These are phyloP conservation scores for Macrobrachium rosenbergii DNA, from an alignment of 1,140 invertebrate species.

Conservation along the genomic window DNA sequence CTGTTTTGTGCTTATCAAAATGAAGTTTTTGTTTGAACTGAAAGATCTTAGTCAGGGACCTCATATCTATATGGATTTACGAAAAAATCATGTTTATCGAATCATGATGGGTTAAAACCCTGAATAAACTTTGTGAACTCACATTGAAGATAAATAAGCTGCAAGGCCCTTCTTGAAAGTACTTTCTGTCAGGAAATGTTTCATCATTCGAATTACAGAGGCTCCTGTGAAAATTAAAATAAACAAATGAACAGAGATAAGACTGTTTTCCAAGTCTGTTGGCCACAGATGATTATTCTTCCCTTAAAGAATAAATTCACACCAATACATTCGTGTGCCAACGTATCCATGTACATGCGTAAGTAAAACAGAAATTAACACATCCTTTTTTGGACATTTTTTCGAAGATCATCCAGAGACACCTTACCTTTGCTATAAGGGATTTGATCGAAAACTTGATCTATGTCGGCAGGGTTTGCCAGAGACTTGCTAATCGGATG, in stretches of 20 bases:
- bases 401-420: neutral
- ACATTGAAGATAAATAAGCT: constrained; percentile 77
- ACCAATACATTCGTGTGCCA: neutral
- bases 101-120: neutral
- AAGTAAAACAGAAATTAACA: no score
- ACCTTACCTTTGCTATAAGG: constrained; percentile 86
- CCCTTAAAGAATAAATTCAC: neutral
- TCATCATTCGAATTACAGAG: constrained; percentile 94
- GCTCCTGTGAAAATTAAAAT: constrained; percentile 76
- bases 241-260: neutral
- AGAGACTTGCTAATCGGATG: constrained; percentile 92
- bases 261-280: no score
- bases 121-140: neutral
- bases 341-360: no score
- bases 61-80: neutral
- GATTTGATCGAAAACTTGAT: constrained; percentile 93
- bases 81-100: neutral
- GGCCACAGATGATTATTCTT: no score
- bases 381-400: no score
- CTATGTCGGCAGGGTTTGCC: constrained; percentile 89
- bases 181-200: constrained; percentile 85
- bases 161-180: constrained; percentile 86
- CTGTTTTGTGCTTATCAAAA: neutral
- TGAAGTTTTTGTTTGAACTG: no score
- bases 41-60: no score